Evolutionary conservation across 2,113 vertebrate species (phyloP), one percentile per base, ranked within the genome.

Genomic region (Urocolius indicus): DNA sequence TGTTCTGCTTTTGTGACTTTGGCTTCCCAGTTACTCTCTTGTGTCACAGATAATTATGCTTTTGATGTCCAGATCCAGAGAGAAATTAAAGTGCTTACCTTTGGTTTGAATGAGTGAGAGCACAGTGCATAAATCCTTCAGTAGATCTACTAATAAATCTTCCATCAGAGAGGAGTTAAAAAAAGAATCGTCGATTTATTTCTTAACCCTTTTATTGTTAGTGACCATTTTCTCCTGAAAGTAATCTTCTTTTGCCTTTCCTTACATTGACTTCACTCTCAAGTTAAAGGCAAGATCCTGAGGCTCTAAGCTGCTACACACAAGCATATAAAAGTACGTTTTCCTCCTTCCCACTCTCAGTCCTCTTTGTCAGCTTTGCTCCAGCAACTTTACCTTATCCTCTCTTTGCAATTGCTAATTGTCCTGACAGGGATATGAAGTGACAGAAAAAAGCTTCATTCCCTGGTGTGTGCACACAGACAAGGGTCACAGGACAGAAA

Each of bases 361-460:
- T 27, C 6, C 36, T 72, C 55, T 89, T 83, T 43, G 46, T 82
- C 84, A 48, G 79, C 83, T 92, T 74, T 2, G 1, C 58, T 93
- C 49, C 84, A 80, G 45, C 63, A 72, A 71, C 55, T 91, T 73
- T 71, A 45, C 78, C 78, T 89, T 62, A 92, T 95, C 77, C n/a
- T 85, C 79, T 68, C 73, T 77, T 84, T 93, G 66, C 93, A 90
- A 27, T 95, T 90, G 80, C 83, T 95, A 94, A 95, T 95, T 96
- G 91, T 77, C 52, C 91, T 95, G 95, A 84, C 91, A 93, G 87
- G 49, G 66, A 41, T 79, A 84, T 1, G 20, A 72, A 76, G 36
- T 63, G 65, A 34, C 92, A 91, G 92, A 66, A 93, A 87, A 95
- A 94, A 92, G 77, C 87, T 94, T 80, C 71, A 59, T 89, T 95